A percentile compares a stretch with the other conserved stretches of the same genome.
Evolutionary conservation across 1,140 invertebrate genomes (phyloP).

Genomic region (Batillaria attramentaria): DNA sequence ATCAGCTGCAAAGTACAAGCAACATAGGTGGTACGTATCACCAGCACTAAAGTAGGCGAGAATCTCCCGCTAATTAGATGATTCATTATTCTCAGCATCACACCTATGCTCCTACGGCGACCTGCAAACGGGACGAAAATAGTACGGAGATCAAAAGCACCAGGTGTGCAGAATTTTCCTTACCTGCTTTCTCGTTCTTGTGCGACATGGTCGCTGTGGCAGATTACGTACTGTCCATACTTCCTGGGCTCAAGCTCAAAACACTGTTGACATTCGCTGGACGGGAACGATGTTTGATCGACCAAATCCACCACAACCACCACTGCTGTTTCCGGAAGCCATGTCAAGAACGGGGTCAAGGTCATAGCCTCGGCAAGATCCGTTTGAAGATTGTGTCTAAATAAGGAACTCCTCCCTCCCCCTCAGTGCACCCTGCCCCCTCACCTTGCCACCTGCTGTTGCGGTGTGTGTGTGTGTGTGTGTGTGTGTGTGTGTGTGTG

Average conservation of each 20-base stretch:
- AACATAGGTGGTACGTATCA: too few species aligned
- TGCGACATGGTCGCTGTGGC: not conserved
- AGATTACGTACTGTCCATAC: not conserved
- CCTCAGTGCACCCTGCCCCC: not conserved
- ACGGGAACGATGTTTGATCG: not conserved
- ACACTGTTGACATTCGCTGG: not conserved
- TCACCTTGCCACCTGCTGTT: not conserved
- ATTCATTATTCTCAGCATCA: too few species aligned
- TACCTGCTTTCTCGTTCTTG: conserved; percentile 11
- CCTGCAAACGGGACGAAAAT: too few species aligned
- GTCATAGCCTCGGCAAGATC: not conserved
- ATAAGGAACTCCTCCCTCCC: too few species aligned
- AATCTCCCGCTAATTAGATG: too few species aligned
- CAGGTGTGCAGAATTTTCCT: not conserved
- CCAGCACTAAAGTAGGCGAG: too few species aligned
- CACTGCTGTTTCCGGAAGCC: conserved; percentile 5
- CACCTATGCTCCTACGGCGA: too few species aligned
- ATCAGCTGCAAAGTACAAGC: too few species aligned
- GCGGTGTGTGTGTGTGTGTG: conserved; percentile 2
- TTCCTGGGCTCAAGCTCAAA: not conserved
- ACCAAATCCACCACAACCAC: not conserved
- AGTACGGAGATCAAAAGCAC: not conserved
- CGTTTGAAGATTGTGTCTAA: too few species aligned
- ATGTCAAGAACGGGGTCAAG: not conserved
- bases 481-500: not conserved